Percentiles rank a stretch among this genome's conserved stretches.
Conservation (phyloP, 1,140 invertebrate species). For the Temnothorax curvispinosus region DNA sequence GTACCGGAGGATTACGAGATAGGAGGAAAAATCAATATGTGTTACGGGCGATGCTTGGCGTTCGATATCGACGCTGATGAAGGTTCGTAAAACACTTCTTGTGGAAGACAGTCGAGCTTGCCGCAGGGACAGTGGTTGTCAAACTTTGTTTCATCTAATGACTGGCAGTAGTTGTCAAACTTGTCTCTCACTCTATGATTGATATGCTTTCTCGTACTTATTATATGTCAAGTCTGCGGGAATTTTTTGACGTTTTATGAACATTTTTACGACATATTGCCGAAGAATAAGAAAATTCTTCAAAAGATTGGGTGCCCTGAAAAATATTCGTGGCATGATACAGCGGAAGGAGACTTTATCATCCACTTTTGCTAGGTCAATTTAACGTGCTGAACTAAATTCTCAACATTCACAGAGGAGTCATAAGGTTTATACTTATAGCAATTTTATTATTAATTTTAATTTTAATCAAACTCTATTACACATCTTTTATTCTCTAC, state of each 20-base stretch:
- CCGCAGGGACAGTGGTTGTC: not conserved
- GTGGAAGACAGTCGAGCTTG: conserved; percentile 20
- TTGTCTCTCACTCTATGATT: not conserved
- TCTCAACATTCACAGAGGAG: conserved; percentile 3
- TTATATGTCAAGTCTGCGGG: not conserved
- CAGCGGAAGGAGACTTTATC: not conserved
- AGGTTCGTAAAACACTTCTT: conserved; percentile 46
- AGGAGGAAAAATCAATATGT: conserved; percentile 55
- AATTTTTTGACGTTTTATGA: not conserved
- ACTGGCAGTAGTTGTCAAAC: not conserved
- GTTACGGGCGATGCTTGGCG: conserved; percentile 39
- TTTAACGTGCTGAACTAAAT: conserved; percentile 1
- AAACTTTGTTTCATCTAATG: conserved; percentile 3
- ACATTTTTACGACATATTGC: not conserved
- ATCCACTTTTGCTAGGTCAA: not conserved
- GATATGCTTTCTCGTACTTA: not conserved
- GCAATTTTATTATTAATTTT: conserved; percentile 5
- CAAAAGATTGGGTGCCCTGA: not conserved
- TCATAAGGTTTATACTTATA: not conserved
- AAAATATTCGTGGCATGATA: not conserved
- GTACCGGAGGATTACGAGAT: conserved; percentile 23
- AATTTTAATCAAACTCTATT: not conserved
- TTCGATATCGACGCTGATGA: conserved; percentile 48
- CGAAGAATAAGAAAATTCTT: conserved; percentile 18
- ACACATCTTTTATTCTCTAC: not conserved